Percentiles rank a stretch among this genome's conserved stretches.
These are phyloP conservation scores for Scomber scombrus DNA, from an alignment of 2,113 vertebrate genomes.

Conservation along the genomic window DNA sequence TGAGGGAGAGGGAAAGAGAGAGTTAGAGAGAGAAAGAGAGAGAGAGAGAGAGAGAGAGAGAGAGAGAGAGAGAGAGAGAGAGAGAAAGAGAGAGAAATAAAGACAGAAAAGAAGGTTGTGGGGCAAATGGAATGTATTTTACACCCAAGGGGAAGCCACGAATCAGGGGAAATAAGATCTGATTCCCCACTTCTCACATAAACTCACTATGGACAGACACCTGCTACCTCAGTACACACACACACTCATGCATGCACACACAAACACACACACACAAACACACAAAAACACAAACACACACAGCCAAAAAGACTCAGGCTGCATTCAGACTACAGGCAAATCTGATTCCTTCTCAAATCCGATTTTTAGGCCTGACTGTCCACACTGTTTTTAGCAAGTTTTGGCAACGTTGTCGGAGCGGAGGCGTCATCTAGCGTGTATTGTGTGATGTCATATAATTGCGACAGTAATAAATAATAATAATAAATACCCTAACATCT, in stretches of 20 bases:
- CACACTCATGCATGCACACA: not conserved
- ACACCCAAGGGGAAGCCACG: conserved; percentile 26
- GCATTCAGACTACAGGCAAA: too few relatives aligned
- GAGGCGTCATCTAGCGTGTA: too few relatives aligned
- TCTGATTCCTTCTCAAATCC: too few relatives aligned
- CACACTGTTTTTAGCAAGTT: too few relatives aligned
- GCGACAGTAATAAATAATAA: too few relatives aligned
- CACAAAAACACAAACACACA: not conserved
- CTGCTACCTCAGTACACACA: conserved; percentile 37
- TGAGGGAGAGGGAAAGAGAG: not conserved
- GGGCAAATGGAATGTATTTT: not conserved
- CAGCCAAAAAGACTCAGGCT: not conserved
- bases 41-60: conserved; percentile 6
- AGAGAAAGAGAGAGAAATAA: not conserved
- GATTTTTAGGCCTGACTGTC: too few relatives aligned
- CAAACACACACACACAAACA: not conserved
- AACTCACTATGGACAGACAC: conserved; percentile 45
- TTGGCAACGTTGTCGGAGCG: too few relatives aligned
- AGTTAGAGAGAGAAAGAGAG: not conserved
- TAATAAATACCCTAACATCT: too few relatives aligned
- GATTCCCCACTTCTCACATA: conserved; percentile 39
- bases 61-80: not conserved
- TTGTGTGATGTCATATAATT: too few relatives aligned
- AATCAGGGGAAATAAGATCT: conserved; percentile 57
- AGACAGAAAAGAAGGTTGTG: not conserved